Base-by-base conservation (phyloP, 2,888 invertebrate genomes). In the Ochropacha duplaris region DNA sequence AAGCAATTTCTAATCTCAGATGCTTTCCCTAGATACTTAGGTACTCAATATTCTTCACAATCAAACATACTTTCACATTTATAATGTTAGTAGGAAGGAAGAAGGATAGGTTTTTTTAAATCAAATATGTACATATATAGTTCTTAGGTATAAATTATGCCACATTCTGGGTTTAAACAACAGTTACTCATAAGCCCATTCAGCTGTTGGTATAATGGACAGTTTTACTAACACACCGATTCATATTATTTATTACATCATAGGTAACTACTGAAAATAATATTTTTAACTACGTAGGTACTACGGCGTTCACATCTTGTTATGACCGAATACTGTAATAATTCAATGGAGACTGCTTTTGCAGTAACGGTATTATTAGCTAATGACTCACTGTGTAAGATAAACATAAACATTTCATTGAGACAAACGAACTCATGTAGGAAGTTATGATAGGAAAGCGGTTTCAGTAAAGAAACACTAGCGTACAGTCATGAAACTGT, bases 401-500 rank as follows among this genome's bases (percentile, higher is more conserved):
- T 19, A 51, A 31, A 19, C 51, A 51, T 51, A 31, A 28, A 31
- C 11, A 31, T 51, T 31, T 16, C 11, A 51, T 28, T 51, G 51
- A 51, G 9, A 51, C 51, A 31, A 51, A 19, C 31, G 51, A 51
- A 51, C 51, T 51, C 31, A 51, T 31, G 51, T 22, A 51, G 51
- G 51, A 51, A 51, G 51, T 51, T 51, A 51, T 50, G 14, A 50
- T 22, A 34, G 55, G 60, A 49, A 57, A 65, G 50, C 61, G 62
- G 58, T 58, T 62, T 60, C 26, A 56, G 22, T 55, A 36, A 50
- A 39, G 50, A 50, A 49, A 54, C 22, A 61, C 61, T 66, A 62
- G 62, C 59, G 60, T 62, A 66, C 61, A 71, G 68, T 71, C 69
- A 71, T 74, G 68, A 72, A 70, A 71, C 72, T 73, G 69, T 72